A percentile compares a stretch with the other conserved stretches of the same genome.
Evolutionary conservation across 1,140 invertebrate species (phyloP).

Genomic region (Thaumatotibia leucotreta): DNA sequence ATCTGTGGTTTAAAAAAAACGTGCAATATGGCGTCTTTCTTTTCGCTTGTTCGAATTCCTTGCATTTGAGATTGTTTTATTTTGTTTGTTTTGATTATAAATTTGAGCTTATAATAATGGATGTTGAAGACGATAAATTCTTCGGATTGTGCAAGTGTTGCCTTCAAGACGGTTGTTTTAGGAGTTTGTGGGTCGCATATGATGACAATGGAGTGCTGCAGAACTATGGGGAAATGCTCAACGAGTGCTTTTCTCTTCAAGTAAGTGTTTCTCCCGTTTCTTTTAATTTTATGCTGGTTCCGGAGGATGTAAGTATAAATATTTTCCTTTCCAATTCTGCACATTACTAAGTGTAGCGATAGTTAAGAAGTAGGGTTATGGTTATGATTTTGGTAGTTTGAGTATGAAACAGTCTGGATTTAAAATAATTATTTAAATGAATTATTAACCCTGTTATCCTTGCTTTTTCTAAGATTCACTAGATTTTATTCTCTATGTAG

Average conservation of each 20-base stretch:
- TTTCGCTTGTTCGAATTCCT: constrained; percentile 8
- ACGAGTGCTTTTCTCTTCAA: constrained; percentile 35
- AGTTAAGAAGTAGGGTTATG: too few species aligned
- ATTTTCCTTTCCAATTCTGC: too few species aligned
- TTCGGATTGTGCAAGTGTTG: constrained; percentile 42
- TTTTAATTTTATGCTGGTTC: constrained; percentile 1
- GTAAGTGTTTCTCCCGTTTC: constrained; percentile 29
- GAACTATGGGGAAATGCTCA: constrained; percentile 40
- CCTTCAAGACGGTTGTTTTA: constrained; percentile 35
- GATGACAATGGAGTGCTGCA: constrained; percentile 24
- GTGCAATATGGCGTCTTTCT: not conserved
- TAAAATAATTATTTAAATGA: too few species aligned
- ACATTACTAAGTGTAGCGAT: too few species aligned
- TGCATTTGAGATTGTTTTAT: constrained; percentile 8
- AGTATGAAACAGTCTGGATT: too few species aligned
- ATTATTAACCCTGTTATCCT: too few species aligned
- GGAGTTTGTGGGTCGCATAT: constrained; percentile 37
- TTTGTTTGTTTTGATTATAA: constrained; percentile 7
- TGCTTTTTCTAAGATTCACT: too few species aligned
- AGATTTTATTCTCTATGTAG: too few species aligned
- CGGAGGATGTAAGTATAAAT: too few species aligned
- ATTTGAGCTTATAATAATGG: constrained; percentile 13
- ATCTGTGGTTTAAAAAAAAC: not conserved
- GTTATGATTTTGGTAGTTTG: too few species aligned
- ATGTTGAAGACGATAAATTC: constrained; percentile 4